A percentile compares a stretch with the other conserved stretches of the same genome.
Evolutionary conservation across 35 echinoderm and acorn worm genomes (phyloP).

Genomic region (Ophioderma brevispina): DNA sequence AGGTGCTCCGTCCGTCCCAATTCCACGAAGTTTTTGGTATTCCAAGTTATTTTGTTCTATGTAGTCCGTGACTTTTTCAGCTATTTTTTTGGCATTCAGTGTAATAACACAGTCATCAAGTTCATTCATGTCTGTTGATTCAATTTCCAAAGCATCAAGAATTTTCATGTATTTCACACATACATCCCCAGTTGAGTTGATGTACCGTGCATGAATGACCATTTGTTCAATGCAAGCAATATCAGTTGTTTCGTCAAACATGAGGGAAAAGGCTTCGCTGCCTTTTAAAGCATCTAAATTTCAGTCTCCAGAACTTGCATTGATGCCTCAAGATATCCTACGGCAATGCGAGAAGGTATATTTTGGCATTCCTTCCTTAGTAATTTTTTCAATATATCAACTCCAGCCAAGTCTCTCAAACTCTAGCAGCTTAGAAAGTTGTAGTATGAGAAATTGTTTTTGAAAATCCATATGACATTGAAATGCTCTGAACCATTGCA

Average conservation of each 20-base stretch:
- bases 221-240: constrained; percentile 47
- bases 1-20: neutral
- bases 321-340: too few species aligned
- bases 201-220: constrained; percentile 40
- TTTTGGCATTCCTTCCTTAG: too few species aligned
- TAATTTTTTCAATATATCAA: too few species aligned
- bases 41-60: neutral
- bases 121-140: constrained; percentile 20
- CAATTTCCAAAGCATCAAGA: constrained; percentile 22
- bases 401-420: too few species aligned
- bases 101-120: neutral
- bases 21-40: neutral
- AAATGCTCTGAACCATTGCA: too few species aligned
- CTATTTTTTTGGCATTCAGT: neutral
- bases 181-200: constrained; percentile 40
- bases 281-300: too few species aligned
- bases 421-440: too few species aligned
- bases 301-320: too few species aligned
- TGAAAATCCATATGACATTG: too few species aligned
- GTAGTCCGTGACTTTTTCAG: neutral
- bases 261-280: neutral
- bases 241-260: constrained; percentile 64
- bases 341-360: too few species aligned
- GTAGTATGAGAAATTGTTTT: too few species aligned
- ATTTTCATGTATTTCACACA: constrained; percentile 49